These are phyloP conservation scores for Phymorhynchus buccinoides DNA, from an alignment of 1,140 invertebrate genomes.

Conservation along the genomic window DNA sequence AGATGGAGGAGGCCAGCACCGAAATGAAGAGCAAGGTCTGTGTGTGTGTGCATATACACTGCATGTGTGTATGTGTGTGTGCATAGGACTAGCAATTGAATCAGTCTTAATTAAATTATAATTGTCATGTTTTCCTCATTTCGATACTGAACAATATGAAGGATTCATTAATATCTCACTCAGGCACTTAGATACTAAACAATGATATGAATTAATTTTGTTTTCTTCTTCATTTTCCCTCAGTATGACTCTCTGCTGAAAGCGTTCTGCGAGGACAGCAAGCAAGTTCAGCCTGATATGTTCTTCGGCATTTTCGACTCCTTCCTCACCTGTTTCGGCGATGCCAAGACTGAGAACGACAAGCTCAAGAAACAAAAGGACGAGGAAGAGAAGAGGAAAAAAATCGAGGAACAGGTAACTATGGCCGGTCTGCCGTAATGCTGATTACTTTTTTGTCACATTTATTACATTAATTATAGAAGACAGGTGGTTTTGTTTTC, in stretches of 20 bases:
- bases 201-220: background rate
- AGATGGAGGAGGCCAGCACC: conserved; percentile 92
- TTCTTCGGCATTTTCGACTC: conserved; percentile 96
- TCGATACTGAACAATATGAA: too few species aligned
- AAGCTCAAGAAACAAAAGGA: conserved; percentile 87
- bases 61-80: too few species aligned
- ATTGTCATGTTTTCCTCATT: too few species aligned
- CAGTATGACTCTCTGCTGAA: conserved; percentile 89
- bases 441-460: too few species aligned
- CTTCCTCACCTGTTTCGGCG: conserved; percentile 88
- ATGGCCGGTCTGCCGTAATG: too few species aligned
- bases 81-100: too few species aligned
- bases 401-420: conserved; percentile 93
- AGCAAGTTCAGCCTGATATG: conserved; percentile 91
- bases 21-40: conserved; percentile 87
- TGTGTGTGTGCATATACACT: too few species aligned
- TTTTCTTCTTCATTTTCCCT: conserved; percentile 70
- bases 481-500: too few species aligned
- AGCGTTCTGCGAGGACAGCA: conserved; percentile 92
- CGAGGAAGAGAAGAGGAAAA: conserved; percentile 91
- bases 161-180: too few species aligned
- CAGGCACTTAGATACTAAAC: too few species aligned
- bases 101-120: too few species aligned
- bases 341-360: conserved; percentile 92
- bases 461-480: too few species aligned